Conservation (phyloP, 2,113 vertebrate species). For the Cisticola juncidis region DNA sequence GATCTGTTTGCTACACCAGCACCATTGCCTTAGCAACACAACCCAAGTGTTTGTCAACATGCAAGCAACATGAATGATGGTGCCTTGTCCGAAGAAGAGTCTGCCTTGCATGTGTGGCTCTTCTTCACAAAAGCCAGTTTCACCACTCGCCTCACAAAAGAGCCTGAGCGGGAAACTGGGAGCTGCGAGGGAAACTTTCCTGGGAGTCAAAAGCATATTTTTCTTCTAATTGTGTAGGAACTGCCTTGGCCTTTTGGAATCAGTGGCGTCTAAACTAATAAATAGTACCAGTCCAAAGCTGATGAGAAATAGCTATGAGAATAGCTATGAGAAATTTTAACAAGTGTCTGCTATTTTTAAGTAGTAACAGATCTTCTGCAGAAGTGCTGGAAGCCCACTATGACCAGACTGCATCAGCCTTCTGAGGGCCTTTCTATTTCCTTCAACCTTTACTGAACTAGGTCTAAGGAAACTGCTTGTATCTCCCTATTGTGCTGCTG, state of each 20-base stretch:
- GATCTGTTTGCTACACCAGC: not conserved
- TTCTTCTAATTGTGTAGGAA: not conserved
- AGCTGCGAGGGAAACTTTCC: not conserved
- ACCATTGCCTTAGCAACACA: slow-evolving; percentile 35
- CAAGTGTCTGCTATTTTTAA: not conserved
- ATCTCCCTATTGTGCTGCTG: not conserved
- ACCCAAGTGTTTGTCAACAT: slow-evolving; percentile 39
- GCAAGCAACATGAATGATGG: not conserved
- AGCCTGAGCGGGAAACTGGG: not conserved
- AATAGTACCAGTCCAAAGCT: not conserved
- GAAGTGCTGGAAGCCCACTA: not conserved
- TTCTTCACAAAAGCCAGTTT: slow-evolving; percentile 35
- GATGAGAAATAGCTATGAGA: not conserved
- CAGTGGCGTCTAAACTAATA: not conserved
- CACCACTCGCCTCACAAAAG: not conserved
- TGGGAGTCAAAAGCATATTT: slow-evolving; percentile 13
- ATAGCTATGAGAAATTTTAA: too few species aligned
- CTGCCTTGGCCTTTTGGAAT: not conserved
- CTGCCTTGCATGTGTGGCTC: slow-evolving; percentile 34
- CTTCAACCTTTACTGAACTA: not conserved
- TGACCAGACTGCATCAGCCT: not conserved
- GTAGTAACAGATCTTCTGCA: not conserved
- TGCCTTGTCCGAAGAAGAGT: not conserved
- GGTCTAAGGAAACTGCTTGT: not conserved
- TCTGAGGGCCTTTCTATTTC: not conserved